phyloP scores from a whole-genome alignment of 2,113 vertebrate species.

The Coptodon bakossiorum region DNA sequence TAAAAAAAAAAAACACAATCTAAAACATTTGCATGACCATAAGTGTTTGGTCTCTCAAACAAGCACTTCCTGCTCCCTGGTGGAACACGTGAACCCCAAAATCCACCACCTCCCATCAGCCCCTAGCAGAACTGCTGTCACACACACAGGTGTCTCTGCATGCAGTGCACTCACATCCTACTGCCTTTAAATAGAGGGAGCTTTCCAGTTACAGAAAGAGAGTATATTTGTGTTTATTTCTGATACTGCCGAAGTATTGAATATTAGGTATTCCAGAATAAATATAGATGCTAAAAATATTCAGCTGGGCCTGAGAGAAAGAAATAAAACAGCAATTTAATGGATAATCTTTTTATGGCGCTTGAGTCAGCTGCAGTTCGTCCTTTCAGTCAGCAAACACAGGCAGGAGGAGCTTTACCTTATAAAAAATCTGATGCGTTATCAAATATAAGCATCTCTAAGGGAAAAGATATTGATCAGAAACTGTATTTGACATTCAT shows the following conservation, averaged over 20 bases:
- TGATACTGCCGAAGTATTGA: not conserved
- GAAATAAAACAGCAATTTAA: not conserved
- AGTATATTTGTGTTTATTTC: not conserved
- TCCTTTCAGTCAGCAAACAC: not conserved
- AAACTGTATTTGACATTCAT: not conserved
- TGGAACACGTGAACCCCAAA: not conserved
- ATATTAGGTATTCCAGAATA: not conserved
- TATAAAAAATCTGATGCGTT: not conserved
- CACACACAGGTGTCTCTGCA: conserved; percentile 12
- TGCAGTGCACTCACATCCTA: not conserved
- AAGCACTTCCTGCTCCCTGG: conserved; percentile 37
- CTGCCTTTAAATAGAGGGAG: not conserved
- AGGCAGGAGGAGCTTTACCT: not conserved
- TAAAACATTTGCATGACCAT: not conserved
- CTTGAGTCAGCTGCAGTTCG: not conserved
- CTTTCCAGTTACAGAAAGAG: not conserved
- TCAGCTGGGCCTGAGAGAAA: not conserved
- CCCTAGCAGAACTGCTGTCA: conserved; percentile 42
- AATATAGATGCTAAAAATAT: not conserved
- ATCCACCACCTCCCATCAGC: not conserved
- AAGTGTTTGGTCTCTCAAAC: not conserved
- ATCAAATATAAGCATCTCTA: not conserved
- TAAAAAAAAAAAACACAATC: too few relatives aligned
- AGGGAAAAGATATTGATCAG: not conserved
- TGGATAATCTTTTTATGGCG: not conserved